These are phyloP conservation scores for Heliothis virescens DNA, from an alignment of 1,140 invertebrate species.

Conservation along the genomic window DNA sequence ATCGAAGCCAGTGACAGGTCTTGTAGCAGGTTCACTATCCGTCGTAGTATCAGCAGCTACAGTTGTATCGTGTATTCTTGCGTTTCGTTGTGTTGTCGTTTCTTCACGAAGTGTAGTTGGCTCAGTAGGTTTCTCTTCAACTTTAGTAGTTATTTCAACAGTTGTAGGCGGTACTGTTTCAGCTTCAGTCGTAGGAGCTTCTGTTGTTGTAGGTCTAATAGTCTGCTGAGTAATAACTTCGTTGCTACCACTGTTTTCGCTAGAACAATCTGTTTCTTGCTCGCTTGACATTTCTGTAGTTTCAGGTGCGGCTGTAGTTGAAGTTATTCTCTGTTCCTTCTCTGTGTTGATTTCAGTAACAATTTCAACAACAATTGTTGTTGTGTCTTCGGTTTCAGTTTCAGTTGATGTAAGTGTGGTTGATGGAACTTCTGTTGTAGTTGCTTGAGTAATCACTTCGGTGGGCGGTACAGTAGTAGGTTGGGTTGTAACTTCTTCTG, in stretches of 20 bases:
- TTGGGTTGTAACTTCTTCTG: constrained; percentile 40
- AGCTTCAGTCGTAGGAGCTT: constrained; percentile 52
- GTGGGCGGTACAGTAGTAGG: constrained; percentile 35
- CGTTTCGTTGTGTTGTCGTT: constrained; percentile 52
- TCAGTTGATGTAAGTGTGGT: constrained; percentile 30
- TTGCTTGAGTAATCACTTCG: constrained; percentile 46
- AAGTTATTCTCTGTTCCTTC: constrained; percentile 48
- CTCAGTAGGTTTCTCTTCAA: constrained; percentile 6
- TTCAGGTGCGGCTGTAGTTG: constrained; percentile 47
- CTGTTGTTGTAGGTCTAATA: constrained; percentile 47
- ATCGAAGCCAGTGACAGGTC: constrained; percentile 65
- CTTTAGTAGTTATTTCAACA: constrained; percentile 34
- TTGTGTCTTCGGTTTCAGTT: constrained; percentile 58
- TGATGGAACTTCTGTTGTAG: constrained; percentile 45
- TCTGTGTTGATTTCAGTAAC: constrained; percentile 74
- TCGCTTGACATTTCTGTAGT: constrained; percentile 56
- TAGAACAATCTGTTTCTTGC: constrained; percentile 59
- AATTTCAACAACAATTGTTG: constrained; percentile 66
- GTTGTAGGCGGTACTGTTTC: constrained; percentile 53
- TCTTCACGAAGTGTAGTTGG: constrained; percentile 37
- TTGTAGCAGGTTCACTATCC: constrained; percentile 58
- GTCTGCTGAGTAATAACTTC: constrained; percentile 67
- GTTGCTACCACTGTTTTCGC: constrained; percentile 75
- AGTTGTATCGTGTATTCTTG: constrained; percentile 47
- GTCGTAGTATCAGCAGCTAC: constrained; percentile 56